Evolutionary conservation across 2,888 invertebrate species (phyloP), one percentile per base, ranked within the genome.

Genomic region (Nezara viridula): DNA sequence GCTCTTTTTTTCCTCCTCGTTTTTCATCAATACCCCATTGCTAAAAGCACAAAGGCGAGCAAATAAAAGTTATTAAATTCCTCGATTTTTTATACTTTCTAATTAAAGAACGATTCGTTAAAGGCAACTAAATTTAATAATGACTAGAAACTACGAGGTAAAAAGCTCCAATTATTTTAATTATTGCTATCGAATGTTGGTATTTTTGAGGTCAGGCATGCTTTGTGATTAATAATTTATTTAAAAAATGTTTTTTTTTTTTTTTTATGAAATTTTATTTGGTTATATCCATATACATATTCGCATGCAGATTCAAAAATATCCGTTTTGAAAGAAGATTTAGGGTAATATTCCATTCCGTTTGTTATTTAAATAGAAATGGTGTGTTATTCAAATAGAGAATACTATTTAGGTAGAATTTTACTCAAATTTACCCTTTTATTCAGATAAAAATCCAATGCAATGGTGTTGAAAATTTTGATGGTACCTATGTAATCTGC

Each of bases 101-200:
- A 44, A 44, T 44, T 44, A 52, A 52, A n/a, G 55, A 27, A n/a
- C 9, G 10, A 55, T n/a, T 27, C 21, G 7, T 9, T n/a, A 55
- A 55, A n/a, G 6, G 21, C 7, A n/a, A n/a, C 9, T 10, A 12
- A 55, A 55, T 10, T n/a, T 27, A 3, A 9, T 55, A 2, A 55
- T n/a, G n/a, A 10, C n/a, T 12, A n/a, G 2, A 2, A 0, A 10
- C n/a, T n/a, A 1, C n/a, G 3, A 27, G 6, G 0, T 55, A n/a
- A 6, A 16, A 19, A 16, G 50, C 19, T 50, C 19, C 44, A 44
- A 44, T 44, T 44, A 44, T 44, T 44, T 50, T 50, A 50, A 50
- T 55, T 55, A 55, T 0, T 27, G 10, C 7, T n/a, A 21, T 10
- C n/a, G 6, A 1, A n/a, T n/a, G n/a, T n/a, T n/a, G n/a, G n/a